Evolutionary conservation across 2,113 vertebrate genomes (phyloP), one percentile per base, ranked within the genome.

Genomic region (Myotis davidii): DNA sequence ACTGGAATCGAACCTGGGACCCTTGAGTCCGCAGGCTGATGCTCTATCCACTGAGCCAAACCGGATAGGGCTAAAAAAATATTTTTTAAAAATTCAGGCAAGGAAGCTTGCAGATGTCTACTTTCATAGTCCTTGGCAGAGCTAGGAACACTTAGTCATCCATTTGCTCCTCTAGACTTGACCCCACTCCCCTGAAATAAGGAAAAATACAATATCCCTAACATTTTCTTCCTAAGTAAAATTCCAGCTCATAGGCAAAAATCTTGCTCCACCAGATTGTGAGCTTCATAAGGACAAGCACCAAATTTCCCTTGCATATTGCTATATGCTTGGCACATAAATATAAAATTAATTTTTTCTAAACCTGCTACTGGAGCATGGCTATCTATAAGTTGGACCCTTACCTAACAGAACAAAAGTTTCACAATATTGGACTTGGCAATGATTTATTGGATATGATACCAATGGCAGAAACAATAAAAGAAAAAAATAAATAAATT

Each of bases 181-280:
- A 37, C 59, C 23, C 18, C 29, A 18, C 52, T 70, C 20, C 11
- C 37, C 39, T 6, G 10, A 94, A 79, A 90, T 78, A 95, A 91
- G 64, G n/a, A 72, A 86, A 96, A 91, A 67, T 27, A 92, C 50
- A 70, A 45, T 85, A 50, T 73, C 87, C n/a, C 39, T 39, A 85
- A 83, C 17, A 94, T 45, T 94, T 81, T 27, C 27, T 96, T 89
- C 69, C 45, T 86, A 77, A 94, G 65, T 72, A 89, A 95, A 88
- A 91, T 61, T 82, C 13, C 12, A 78, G 23, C 10, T 94, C 21
- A 65, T 1, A 82, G 25, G 84, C 25, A 94, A 90, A 96, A 90
- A 73, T 25, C 61, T 89, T 92, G 52, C n/a, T 13, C 67, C n/a
- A 76, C 25, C 10, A 78, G 50, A 77, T 32, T 85, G 70, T 82